Conservation (phyloP, 2,113 vertebrate species). For the Dermatemys mawii region DNA sequence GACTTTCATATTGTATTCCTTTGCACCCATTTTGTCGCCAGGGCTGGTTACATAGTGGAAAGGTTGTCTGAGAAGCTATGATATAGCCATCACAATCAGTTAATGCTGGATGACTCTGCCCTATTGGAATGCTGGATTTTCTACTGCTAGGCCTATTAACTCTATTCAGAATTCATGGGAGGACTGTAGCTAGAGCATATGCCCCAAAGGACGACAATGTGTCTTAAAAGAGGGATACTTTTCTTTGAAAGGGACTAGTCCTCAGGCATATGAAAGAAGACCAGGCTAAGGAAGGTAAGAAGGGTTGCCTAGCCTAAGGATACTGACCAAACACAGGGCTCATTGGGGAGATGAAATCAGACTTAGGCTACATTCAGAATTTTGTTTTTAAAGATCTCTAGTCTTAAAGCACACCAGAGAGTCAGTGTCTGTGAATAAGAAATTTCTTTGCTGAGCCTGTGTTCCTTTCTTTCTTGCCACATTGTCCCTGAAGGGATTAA, state of each 20-base stretch:
- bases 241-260: background rate
- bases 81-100: background rate
- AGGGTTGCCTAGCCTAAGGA: background rate
- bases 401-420: background rate
- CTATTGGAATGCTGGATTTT: background rate
- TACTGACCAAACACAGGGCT: background rate
- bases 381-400: background rate
- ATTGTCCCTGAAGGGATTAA: background rate
- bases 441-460: background rate
- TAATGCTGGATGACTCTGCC: background rate
- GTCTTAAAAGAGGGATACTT: background rate
- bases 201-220: background rate
- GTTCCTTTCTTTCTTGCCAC: background rate
- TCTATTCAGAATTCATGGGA: background rate
- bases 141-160: background rate
- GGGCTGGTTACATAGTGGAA: background rate
- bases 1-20: background rate
- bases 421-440: background rate
- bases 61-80: background rate
- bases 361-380: background rate
- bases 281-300: background rate
- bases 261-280: background rate
- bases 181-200: background rate
- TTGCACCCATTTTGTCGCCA: background rate
- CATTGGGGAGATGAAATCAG: background rate